These are phyloP conservation scores for Cheilosia vernalis DNA, from an alignment of 2,888 invertebrate species.

Conservation along the genomic window DNA sequence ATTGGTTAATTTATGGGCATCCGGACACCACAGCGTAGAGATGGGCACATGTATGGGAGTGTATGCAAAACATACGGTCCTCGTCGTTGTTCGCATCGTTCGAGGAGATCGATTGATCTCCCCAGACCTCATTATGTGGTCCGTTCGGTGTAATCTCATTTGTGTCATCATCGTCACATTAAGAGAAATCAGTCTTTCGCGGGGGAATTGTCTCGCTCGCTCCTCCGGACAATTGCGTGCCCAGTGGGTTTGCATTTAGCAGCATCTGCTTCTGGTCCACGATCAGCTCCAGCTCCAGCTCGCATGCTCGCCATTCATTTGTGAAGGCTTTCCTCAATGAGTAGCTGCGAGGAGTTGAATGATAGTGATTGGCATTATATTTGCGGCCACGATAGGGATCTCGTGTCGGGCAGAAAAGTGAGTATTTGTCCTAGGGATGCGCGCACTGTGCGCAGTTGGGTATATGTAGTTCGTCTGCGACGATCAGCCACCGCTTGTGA, in stretches of 20 bases:
- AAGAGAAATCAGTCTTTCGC: constrained; percentile 74
- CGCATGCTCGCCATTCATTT: constrained; percentile 48
- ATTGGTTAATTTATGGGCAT: constrained; percentile 83
- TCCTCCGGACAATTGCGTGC: constrained; percentile 68
- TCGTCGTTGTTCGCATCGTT: constrained; percentile 37
- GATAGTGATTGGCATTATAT: constrained; percentile 75
- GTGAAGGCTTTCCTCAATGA: constrained; percentile 56
- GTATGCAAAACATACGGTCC: constrained; percentile 74
- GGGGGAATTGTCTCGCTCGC: background rate
- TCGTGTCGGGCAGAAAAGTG: constrained; percentile 53
- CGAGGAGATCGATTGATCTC: constrained; percentile 72
- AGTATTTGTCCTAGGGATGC: constrained; percentile 60
- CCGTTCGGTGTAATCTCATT: constrained; percentile 75
- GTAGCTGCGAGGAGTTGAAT: constrained; percentile 66
- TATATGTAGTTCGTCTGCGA: background rate
- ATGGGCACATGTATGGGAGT: constrained; percentile 40
- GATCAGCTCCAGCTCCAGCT: constrained; percentile 40
- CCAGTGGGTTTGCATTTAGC: constrained; percentile 68
- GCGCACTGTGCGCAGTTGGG: too few relatives aligned
- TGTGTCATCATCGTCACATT: constrained; percentile 78
- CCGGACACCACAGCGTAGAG: constrained; percentile 77
- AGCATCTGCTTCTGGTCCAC: constrained; percentile 58
- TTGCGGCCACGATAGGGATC: constrained; percentile 66
- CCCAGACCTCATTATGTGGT: constrained; percentile 76
- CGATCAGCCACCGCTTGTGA: constrained; percentile 62